Base-by-base conservation (phyloP, 2,888 invertebrate genomes). In the Hemaris fuciformis region DNA sequence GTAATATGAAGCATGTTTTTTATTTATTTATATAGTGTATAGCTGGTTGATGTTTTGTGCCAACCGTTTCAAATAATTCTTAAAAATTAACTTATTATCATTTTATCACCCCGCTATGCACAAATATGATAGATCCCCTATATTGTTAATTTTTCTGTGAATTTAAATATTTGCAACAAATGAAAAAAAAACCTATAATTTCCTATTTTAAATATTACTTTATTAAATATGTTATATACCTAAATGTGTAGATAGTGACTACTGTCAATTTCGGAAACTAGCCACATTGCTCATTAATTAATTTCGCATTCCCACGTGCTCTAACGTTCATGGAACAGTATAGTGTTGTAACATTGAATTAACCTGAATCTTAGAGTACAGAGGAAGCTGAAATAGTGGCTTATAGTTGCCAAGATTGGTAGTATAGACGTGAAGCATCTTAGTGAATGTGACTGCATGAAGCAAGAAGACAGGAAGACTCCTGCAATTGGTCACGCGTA, bases 401-500 rank as follows among this genome's bases (percentile, higher is more conserved):
- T 27, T 6, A 8, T 53, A 53, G 31, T 53, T 31, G 18, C 31
- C 27, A 8, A 53, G 25, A 3, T 53, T 60, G 15, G 20, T 3
- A 41, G 34, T 41, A 42, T 41, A 25, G 2, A 18, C 4, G 60
- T 63, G 34, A 62, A 31, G 23, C 62, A 61, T 56, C 34, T 63
- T n/a, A 60, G 63, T 69, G 67, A n/a, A n/a, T n/a, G n/a, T n/a
- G n/a, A n/a, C n/a, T n/a, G 57, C 61, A n/a, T 60, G 65, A 75
- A 77, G 67, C 75, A 59, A 60, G 69, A 77, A 76, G 66, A 66
- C 2, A 10, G 27, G 53, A 66, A 62, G 75, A 72, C 77, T 75
- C 94, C 53, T 53, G 53, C 27, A 53, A 95, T 95, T 94, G 96
- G 96, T 96, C 96, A 97, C 98, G 98, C 95, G 98, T 98, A 98